phyloP scores from a whole-genome alignment of 2,797 vertebrate genomes.

The Oreonectes daqikongensis region DNA sequence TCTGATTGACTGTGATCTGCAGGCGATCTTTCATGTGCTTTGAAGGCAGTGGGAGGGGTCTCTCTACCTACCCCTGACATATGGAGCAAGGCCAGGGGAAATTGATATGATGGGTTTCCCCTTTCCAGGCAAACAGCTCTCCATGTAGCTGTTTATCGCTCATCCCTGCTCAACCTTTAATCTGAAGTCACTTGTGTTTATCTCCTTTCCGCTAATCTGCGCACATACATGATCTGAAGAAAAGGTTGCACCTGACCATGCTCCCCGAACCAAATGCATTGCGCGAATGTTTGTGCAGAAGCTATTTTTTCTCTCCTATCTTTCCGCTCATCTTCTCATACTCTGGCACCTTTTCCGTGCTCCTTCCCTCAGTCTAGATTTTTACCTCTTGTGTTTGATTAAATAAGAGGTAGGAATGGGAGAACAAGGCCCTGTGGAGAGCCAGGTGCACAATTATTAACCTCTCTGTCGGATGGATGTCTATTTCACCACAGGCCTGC shows the following conservation, averaged over 20 bases:
- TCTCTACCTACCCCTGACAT: constrained; percentile 38
- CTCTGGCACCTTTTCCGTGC: background rate
- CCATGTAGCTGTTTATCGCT: background rate
- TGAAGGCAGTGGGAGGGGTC: constrained; percentile 20
- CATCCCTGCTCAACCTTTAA: background rate
- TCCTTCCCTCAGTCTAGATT: background rate
- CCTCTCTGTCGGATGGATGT: constrained; percentile 69
- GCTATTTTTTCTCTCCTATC: background rate
- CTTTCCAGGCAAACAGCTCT: constrained; percentile 30
- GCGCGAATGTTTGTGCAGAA: background rate
- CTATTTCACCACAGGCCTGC: constrained; percentile 66
- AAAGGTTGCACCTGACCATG: background rate
- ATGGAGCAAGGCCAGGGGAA: constrained; percentile 28
- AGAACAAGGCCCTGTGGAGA: constrained; percentile 66
- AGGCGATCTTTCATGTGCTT: constrained; percentile 48
- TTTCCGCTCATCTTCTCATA: constrained; percentile 25
- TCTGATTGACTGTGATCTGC: constrained; percentile 48
- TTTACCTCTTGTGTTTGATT: constrained; percentile 69
- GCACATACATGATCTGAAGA: background rate
- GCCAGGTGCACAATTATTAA: constrained; percentile 74
- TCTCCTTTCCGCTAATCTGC: background rate
- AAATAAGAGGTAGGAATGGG: constrained; percentile 64
- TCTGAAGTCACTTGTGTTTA: constrained; percentile 6
- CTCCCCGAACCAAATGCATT: background rate
- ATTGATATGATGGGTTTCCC: constrained; percentile 43